phyloP scores from a whole-genome alignment of 2,797 vertebrate species.

The Mionectes olivaceus region DNA sequence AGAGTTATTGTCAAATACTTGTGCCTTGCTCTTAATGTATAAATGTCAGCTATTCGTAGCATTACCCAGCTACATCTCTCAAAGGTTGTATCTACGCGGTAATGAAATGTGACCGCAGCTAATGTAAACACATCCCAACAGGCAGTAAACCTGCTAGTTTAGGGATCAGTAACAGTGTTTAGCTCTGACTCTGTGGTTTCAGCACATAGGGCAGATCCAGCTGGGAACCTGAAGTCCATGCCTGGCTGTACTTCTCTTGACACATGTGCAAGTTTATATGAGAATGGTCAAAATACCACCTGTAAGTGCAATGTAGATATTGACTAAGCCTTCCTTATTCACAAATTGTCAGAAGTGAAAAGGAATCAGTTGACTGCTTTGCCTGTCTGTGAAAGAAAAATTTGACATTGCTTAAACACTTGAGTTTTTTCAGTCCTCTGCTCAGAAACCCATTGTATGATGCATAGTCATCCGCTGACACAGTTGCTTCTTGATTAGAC shows the following conservation, averaged over 20 bases:
- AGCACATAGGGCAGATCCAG: background rate
- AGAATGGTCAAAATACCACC: conserved; percentile 8
- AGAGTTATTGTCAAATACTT: conserved; percentile 8
- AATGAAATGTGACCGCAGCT: conserved; percentile 5
- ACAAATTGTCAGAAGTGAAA: background rate
- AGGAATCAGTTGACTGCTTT: background rate
- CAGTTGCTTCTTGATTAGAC: background rate
- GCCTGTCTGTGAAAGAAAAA: background rate
- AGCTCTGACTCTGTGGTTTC: conserved; percentile 20
- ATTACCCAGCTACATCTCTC: background rate
- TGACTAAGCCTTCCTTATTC: background rate
- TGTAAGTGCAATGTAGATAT: background rate
- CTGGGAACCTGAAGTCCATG: background rate
- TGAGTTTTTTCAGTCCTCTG: background rate
- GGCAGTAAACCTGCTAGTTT: background rate
- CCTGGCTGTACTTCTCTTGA: background rate
- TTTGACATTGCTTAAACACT: background rate
- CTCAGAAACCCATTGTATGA: background rate
- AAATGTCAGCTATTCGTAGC: conserved; percentile 11
- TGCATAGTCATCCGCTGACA: background rate
- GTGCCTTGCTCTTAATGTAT: background rate
- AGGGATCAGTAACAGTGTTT: background rate
- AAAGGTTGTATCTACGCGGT: background rate
- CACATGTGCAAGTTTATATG: background rate
- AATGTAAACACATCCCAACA: background rate